These are phyloP conservation scores for Archilochus colubris DNA, from an alignment of 2,113 vertebrate species.

Conservation along the genomic window DNA sequence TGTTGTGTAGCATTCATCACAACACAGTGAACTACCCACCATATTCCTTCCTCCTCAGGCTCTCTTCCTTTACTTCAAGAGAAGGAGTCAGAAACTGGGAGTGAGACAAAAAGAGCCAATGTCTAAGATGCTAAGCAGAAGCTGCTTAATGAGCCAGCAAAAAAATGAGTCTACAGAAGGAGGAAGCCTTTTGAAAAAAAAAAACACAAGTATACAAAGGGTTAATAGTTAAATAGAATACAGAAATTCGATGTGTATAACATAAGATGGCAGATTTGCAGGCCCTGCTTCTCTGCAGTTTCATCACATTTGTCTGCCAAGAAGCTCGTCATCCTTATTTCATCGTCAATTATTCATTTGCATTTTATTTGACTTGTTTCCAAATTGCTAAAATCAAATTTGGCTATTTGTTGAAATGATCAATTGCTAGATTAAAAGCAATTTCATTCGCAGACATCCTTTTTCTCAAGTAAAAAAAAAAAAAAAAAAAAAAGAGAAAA, in stretches of 20 bases:
- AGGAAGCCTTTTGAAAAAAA: neutral
- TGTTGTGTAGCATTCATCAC: neutral
- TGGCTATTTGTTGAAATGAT: neutral
- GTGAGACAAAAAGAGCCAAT: neutral
- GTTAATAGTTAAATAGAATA: slow-evolving; percentile 51
- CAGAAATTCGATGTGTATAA: neutral
- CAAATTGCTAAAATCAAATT: neutral
- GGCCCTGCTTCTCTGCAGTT: neutral
- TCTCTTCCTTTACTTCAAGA: neutral
- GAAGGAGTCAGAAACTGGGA: neutral
- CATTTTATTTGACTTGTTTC: slow-evolving; percentile 11
- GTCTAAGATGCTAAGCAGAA: neutral
- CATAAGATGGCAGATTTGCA: neutral
- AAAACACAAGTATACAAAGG: neutral
- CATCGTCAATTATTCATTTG: neutral
- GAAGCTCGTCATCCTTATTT: neutral
- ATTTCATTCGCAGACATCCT: neutral
- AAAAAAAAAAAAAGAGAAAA: neutral
- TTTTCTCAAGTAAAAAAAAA: neutral
- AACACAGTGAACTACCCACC: neutral
- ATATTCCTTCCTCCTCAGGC: neutral
- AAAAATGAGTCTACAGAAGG: neutral
- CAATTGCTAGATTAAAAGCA: neutral
- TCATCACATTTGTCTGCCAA: neutral
- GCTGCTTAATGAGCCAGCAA: neutral